A percentile compares a stretch with the other conserved stretches of the same genome.
Evolutionary conservation across 2,797 vertebrate genomes (phyloP).

Genomic region (Podarcis lilfordi): DNA sequence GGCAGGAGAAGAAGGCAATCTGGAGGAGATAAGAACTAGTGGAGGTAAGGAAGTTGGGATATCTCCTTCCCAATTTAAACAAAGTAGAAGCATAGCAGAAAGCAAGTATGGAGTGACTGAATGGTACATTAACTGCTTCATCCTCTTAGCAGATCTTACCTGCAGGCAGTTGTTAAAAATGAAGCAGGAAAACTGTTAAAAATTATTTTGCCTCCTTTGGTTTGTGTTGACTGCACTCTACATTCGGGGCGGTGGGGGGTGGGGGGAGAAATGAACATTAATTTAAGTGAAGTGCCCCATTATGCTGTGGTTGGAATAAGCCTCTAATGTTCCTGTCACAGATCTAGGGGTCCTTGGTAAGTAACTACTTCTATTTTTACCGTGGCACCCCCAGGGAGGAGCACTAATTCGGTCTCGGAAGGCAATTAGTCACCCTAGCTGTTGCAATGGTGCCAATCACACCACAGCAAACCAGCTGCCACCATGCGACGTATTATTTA

Average conservation of each 20-base stretch:
- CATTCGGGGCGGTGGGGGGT: background rate
- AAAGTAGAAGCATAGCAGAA: background rate
- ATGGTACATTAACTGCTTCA: slow-evolving; percentile 1
- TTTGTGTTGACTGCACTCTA: background rate
- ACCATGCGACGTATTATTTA: slow-evolving; percentile 1
- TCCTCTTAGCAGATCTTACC: background rate
- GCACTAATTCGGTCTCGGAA: background rate
- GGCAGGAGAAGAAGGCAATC: no score
- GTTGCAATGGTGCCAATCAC: background rate
- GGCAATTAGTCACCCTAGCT: background rate
- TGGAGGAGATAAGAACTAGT: no score
- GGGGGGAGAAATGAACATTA: background rate
- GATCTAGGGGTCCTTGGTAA: background rate
- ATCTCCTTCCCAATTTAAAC: no score
- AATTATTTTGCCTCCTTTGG: background rate
- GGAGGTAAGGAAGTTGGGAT: no score
- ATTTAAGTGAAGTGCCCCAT: slow-evolving; percentile 18
- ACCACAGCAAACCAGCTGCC: background rate
- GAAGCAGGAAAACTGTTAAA: background rate
- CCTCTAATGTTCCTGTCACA: slow-evolving; percentile 11
- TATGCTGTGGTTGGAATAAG: slow-evolving; percentile 6
- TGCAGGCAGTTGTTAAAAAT: slow-evolving; percentile 11
- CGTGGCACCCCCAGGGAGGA: background rate
- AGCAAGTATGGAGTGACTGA: background rate
- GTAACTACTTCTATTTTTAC: slow-evolving; percentile 22